phyloP scores from a whole-genome alignment of 1,140 invertebrate genomes.

The Drosophila carrolli region DNA sequence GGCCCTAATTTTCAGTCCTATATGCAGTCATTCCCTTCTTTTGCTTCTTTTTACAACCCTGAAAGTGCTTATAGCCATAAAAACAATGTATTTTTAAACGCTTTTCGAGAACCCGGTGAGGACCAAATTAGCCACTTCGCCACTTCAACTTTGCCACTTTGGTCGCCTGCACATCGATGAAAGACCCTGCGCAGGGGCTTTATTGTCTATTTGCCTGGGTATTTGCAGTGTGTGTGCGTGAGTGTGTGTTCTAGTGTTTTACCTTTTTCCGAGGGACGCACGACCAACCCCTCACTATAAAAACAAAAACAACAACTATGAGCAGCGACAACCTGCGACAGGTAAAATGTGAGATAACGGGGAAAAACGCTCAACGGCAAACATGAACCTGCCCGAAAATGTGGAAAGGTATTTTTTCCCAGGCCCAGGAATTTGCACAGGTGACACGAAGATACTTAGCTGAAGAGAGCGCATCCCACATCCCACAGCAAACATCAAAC shows the following conservation, averaged over 20 bases:
- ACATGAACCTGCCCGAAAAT: conserved; percentile 8
- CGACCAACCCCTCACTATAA: conserved; percentile 37
- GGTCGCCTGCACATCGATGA: conserved; percentile 38
- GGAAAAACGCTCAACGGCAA: conserved; percentile 25
- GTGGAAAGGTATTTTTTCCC: conserved; percentile 31
- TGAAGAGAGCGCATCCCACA: conserved; percentile 14
- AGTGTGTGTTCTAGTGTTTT: conserved; percentile 22
- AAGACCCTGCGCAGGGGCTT: conserved; percentile 24
- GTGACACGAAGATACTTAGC: conserved; percentile 52
- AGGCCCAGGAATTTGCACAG: conserved; percentile 68
- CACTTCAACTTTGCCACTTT: conserved; percentile 29
- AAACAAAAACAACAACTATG: conserved; percentile 30
- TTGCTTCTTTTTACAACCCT: too few relatives aligned
- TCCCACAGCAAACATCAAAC: conserved; percentile 9
- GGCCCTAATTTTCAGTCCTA: too few relatives aligned
- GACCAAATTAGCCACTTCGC: neutral
- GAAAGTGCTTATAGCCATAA: too few relatives aligned
- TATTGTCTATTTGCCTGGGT: conserved; percentile 23
- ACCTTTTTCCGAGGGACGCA: conserved; percentile 36
- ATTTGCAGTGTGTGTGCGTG: conserved; percentile 6
- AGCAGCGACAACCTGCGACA: conserved; percentile 54
- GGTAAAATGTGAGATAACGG: conserved; percentile 62
- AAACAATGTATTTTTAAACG: neutral
- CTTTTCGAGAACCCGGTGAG: neutral
- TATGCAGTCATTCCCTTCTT: too few relatives aligned